Percentiles rank a stretch among this genome's conserved stretches.
Evolutionary conservation across 92 coral and sea anemone species (phyloP).

Genomic region (Anthopleura xanthogrammica): DNA sequence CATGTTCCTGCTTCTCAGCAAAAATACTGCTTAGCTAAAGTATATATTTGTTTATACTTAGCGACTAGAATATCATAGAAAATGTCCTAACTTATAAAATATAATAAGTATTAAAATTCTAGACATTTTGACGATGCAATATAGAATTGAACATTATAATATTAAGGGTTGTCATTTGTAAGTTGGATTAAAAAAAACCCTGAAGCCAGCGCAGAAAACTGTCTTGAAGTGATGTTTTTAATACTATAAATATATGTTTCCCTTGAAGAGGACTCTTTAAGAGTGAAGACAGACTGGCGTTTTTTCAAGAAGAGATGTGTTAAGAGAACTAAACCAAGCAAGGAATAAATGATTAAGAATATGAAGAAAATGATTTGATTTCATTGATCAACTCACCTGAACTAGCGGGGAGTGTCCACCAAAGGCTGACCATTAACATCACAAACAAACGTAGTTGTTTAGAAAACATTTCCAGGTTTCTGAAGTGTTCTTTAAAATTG

Average conservation of each 20-base stretch:
- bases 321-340: not conserved
- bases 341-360: not conserved
- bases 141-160: not conserved
- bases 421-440: not conserved
- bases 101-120: not conserved
- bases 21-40: slow-evolving; percentile 8
- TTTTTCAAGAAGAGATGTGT: not conserved
- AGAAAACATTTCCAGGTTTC: not conserved
- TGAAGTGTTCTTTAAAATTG: not conserved
- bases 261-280: not conserved
- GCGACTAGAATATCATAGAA: not conserved
- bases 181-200: not conserved
- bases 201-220: not conserved
- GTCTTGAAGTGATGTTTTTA: not conserved
- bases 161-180: slow-evolving; percentile 7
- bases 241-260: not conserved
- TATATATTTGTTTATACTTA: slow-evolving; percentile 17
- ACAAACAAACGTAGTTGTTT: not conserved
- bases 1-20: slow-evolving; percentile 1
- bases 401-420: not conserved
- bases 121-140: slow-evolving; percentile 1
- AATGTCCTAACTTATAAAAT: slow-evolving; percentile 5
- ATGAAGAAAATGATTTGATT: not conserved
- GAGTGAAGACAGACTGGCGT: not conserved
- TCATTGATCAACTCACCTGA: not conserved